Evolutionary conservation across 2,113 vertebrate species (phyloP).

Genomic region (Chascanopsetta lugubris): DNA sequence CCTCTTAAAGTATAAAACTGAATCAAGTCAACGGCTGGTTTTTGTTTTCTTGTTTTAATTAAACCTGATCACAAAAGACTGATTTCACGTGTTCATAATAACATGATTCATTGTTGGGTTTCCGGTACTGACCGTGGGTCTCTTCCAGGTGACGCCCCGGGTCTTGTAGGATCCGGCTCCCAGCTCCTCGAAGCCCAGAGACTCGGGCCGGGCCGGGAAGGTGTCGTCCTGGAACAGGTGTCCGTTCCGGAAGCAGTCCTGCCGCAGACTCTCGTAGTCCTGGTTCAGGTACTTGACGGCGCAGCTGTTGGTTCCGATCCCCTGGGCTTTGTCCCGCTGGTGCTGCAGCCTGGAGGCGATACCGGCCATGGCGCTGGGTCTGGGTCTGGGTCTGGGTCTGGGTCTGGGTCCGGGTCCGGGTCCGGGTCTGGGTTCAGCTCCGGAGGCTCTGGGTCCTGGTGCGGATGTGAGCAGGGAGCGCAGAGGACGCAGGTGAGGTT

Average conservation of each 20-base stretch:
- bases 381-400: not conserved
- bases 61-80: no score
- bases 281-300: constrained; percentile 67
- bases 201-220: constrained; percentile 53
- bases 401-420: not conserved
- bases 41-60: no score
- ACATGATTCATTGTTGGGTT: not conserved
- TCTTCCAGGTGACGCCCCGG: constrained; percentile 51
- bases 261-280: constrained; percentile 67
- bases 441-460: not conserved
- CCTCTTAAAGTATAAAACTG: no score
- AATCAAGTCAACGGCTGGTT: no score
- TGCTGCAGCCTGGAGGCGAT: constrained; percentile 63
- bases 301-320: constrained; percentile 58
- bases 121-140: constrained; percentile 44
- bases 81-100: no score
- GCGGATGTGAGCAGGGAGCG: no score
- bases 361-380: constrained; percentile 59
- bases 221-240: constrained; percentile 65
- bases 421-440: not conserved
- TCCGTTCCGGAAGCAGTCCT: constrained; percentile 62
- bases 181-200: constrained; percentile 75
- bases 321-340: constrained; percentile 47
- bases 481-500: no score
- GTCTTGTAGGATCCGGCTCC: constrained; percentile 68